Conservation (phyloP, 2,888 invertebrate genomes). For the Helleia helle region DNA sequence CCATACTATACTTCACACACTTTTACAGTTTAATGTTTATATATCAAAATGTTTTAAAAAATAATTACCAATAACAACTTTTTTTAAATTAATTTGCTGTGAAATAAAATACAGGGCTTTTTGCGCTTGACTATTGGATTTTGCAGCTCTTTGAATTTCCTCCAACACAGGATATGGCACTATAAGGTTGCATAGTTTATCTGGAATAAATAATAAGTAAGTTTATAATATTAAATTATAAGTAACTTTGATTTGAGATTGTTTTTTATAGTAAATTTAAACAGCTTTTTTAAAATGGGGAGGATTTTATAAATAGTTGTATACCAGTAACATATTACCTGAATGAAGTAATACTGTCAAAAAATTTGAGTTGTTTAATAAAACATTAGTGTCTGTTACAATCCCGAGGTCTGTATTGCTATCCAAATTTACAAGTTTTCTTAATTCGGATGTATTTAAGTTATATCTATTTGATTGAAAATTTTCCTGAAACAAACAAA, state of each 20-base stretch:
- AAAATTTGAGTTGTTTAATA: conserved; percentile 37
- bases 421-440: conserved; percentile 25
- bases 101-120: conserved; percentile 34
- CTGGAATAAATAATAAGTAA: too few relatives aligned
- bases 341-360: conserved; percentile 35
- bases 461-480: conserved; percentile 4
- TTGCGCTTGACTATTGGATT: conserved; percentile 25
- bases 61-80: conserved; percentile 35
- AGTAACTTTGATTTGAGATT: too few relatives aligned
- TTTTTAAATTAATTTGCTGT: conserved; percentile 30
- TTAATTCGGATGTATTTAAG: conserved; percentile 32
- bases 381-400: conserved; percentile 38
- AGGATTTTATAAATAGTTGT: too few relatives aligned
- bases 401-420: conserved; percentile 35
- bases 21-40: too few relatives aligned
- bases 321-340: conserved; percentile 38
- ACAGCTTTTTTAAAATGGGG: too few relatives aligned
- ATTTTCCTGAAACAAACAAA: conserved; percentile 17
- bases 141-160: conserved; percentile 23
- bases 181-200: conserved; percentile 37
- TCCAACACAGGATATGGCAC: conserved; percentile 33
- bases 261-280: too few relatives aligned
- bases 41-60: not conserved
- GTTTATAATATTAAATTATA: too few relatives aligned
- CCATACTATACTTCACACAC: too few relatives aligned